Conservation (phyloP, 2,888 invertebrate species). For the Spilosoma lubricipeda region DNA sequence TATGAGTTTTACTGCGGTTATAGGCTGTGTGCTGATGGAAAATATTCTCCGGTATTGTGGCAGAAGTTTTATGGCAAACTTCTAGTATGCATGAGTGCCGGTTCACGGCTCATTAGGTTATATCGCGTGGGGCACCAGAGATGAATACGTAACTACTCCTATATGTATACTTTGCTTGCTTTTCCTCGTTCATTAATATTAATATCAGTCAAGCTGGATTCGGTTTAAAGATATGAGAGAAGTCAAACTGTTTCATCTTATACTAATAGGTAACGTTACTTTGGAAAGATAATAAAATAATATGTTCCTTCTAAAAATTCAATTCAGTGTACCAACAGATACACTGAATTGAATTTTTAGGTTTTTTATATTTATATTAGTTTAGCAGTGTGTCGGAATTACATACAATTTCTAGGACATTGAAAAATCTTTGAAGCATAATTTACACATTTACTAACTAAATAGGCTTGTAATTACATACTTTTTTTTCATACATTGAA, state of each 20-base stretch:
- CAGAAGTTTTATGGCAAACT: constrained; percentile 58
- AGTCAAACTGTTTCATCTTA: constrained; percentile 4
- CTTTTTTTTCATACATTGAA: too few species aligned
- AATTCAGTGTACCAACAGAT: background rate
- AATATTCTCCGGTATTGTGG: constrained; percentile 42
- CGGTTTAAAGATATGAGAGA: constrained; percentile 4
- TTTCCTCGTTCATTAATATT: constrained; percentile 62
- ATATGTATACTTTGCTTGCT: constrained; percentile 27
- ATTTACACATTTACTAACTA: background rate
- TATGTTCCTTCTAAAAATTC: background rate
- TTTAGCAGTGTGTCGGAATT: background rate
- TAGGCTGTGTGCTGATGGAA: constrained; percentile 27
- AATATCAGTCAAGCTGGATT: constrained; percentile 43
- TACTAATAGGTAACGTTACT: background rate
- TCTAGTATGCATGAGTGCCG: constrained; percentile 62
- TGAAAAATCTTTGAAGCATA: background rate
- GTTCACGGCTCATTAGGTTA: constrained; percentile 71
- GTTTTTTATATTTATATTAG: too few species aligned
- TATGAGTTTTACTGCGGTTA: constrained; percentile 40
- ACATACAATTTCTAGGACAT: background rate
- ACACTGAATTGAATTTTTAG: too few species aligned
- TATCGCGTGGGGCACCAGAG: constrained; percentile 41
- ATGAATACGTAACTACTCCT: constrained; percentile 26
- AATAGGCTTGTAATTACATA: too few species aligned
- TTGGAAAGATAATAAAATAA: background rate